A percentile compares a stretch with the other conserved stretches of the same genome.
These are phyloP conservation scores for Phalangium opilio DNA, from an alignment of 2,888 invertebrate genomes.

Conservation along the genomic window DNA sequence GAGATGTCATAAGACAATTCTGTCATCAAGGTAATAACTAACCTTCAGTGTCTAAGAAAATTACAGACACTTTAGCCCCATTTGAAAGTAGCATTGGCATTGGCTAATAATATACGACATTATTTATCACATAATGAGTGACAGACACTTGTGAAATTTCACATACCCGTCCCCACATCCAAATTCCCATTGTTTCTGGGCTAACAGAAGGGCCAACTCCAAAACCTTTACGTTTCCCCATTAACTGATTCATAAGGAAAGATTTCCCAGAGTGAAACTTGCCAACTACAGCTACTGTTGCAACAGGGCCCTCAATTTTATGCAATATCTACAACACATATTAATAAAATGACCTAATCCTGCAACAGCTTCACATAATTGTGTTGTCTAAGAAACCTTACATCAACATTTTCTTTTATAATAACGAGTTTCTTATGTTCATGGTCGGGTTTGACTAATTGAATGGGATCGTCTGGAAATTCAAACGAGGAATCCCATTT, in stretches of 20 bases:
- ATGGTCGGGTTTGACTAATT: slow-evolving; percentile 13
- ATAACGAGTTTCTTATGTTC: slow-evolving; percentile 13
- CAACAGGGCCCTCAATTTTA: slow-evolving; percentile 17
- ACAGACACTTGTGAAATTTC: no score
- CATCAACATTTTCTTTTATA: slow-evolving; percentile 20
- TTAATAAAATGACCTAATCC: not conserved
- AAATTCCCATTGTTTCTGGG: slow-evolving; percentile 22
- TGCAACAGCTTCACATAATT: no score
- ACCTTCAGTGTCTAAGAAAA: slow-evolving; percentile 22
- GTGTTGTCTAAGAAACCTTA: no score
- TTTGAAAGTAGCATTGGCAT: slow-evolving; percentile 5
- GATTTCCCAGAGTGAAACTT: slow-evolving; percentile 23
- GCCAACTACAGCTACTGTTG: slow-evolving; percentile 20
- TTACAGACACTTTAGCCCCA: slow-evolving; percentile 13
- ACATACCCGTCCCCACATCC: slow-evolving; percentile 22
- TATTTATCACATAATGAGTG: no score
- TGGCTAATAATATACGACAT: slow-evolving; percentile 12
- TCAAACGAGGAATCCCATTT: no score
- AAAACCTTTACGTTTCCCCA: slow-evolving; percentile 20
- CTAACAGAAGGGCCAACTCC: slow-evolving; percentile 20
- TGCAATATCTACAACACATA: slow-evolving; percentile 14
- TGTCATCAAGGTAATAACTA: slow-evolving; percentile 2
- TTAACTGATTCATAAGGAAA: slow-evolving; percentile 21
- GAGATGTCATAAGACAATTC: no score
- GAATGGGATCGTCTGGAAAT: slow-evolving; percentile 10